phyloP scores from a whole-genome alignment of 2,888 invertebrate species.

The Iphiclides podalirius region DNA sequence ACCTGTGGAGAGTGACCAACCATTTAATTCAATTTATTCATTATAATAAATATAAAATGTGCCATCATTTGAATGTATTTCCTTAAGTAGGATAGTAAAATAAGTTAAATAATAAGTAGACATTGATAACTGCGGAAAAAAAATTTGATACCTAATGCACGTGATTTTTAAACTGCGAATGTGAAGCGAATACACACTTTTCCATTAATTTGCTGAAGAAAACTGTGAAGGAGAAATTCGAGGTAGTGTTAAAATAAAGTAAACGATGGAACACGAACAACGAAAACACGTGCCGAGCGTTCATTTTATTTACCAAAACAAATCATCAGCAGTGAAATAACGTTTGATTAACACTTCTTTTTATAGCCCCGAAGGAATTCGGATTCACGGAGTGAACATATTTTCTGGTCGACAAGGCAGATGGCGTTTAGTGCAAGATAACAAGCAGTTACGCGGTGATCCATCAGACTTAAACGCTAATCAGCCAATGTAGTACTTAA shows the following conservation, averaged over 20 bases:
- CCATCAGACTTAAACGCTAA: too few relatives aligned
- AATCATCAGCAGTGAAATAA: neutral
- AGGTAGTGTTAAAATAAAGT: neutral
- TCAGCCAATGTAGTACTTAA: slow-evolving; percentile 20
- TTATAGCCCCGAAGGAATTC: neutral
- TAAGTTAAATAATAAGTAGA: neutral
- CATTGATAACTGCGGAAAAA: too few relatives aligned
- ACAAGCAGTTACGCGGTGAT: neutral
- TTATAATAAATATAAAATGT: too few relatives aligned
- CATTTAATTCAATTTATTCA: too few relatives aligned
- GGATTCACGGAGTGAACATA: neutral
- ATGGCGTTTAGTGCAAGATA: neutral
- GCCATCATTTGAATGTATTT: too few relatives aligned
- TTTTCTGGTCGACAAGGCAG: neutral
- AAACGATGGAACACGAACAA: neutral
- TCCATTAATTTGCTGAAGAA: neutral
- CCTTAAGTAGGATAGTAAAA: too few relatives aligned
- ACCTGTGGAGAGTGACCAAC: slow-evolving; percentile 83
- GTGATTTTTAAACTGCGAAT: too few relatives aligned
- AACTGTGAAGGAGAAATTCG: neutral
- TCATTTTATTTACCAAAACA: neutral
- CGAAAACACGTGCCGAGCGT: neutral
- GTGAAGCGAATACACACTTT: too few relatives aligned
- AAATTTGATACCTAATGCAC: too few relatives aligned
- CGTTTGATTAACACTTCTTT: neutral